These are phyloP conservation scores for Dendrolimus kikuchii DNA, from an alignment of 1,140 invertebrate species.

Conservation along the genomic window DNA sequence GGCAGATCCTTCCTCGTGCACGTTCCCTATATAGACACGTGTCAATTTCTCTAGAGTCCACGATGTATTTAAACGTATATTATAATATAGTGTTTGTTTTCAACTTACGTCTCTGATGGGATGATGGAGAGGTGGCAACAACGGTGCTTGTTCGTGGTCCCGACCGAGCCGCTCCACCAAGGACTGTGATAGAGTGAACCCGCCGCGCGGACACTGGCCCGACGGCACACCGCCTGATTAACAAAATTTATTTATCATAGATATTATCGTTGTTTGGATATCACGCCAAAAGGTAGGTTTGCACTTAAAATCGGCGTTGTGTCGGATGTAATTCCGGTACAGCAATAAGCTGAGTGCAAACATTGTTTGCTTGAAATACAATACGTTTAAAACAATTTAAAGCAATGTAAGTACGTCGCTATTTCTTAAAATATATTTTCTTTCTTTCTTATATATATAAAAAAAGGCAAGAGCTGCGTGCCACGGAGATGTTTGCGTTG, in stretches of 20 bases:
- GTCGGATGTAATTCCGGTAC: no score
- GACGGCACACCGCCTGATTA: slow-evolving; percentile 22
- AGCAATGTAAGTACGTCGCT: no score
- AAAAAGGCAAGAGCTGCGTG: no score
- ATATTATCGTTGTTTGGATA: not conserved
- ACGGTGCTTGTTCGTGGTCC: slow-evolving; percentile 38
- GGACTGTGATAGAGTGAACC: slow-evolving; percentile 39
- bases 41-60: not conserved
- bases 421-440: no score
- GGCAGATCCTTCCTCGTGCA: no score
- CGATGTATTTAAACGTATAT: not conserved
- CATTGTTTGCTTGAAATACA: no score
- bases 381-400: no score
- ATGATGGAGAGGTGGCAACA: slow-evolving; percentile 42
- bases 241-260: not conserved
- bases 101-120: slow-evolving; percentile 48
- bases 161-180: slow-evolving; percentile 44
- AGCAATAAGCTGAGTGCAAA: no score
- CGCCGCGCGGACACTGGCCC: slow-evolving; percentile 43
- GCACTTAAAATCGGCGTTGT: no score
- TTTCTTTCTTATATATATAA: no score
- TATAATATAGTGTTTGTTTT: not conserved
- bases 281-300: not conserved
- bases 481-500: no score
- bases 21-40: no score